phyloP scores from a whole-genome alignment of 2,113 vertebrate genomes.

The Taurulus bubalis region DNA sequence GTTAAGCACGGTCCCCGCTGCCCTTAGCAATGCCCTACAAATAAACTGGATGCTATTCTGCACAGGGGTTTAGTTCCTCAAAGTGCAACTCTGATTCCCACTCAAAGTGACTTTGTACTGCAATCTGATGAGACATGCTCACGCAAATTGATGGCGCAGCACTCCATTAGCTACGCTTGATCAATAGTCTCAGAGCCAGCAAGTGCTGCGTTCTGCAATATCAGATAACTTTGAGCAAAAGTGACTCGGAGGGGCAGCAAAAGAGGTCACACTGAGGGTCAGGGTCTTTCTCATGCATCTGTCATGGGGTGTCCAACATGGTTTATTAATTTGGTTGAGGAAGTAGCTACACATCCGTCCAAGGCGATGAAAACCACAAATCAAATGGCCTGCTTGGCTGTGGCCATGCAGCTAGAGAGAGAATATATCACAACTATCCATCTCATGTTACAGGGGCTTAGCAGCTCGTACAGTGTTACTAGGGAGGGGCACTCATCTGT shows the following conservation, averaged over 20 bases:
- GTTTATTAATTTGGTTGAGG: slow-evolving; percentile 53
- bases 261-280: slow-evolving; percentile 51
- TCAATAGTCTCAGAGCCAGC: slow-evolving; percentile 42
- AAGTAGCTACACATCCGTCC: slow-evolving; percentile 27
- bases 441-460: slow-evolving; percentile 52
- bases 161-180: slow-evolving; percentile 46
- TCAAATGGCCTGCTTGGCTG: slow-evolving; percentile 46
- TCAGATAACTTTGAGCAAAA: slow-evolving; percentile 50
- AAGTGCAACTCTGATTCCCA: neutral
- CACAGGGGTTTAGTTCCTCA: slow-evolving; percentile 15
- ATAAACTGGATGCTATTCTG: slow-evolving; percentile 2
- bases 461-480: slow-evolving; percentile 33
- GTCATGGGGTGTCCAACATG: slow-evolving; percentile 36
- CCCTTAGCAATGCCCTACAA: slow-evolving; percentile 39
- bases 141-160: slow-evolving; percentile 23
- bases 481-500: slow-evolving; percentile 19
- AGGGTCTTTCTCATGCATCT: slow-evolving; percentile 39
- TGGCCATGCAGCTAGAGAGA: slow-evolving; percentile 23
- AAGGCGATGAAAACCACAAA: slow-evolving; percentile 70
- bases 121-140: slow-evolving; percentile 23
- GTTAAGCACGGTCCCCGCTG: neutral
- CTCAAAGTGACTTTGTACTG: slow-evolving; percentile 14
- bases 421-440: slow-evolving; percentile 35
- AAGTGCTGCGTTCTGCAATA: slow-evolving; percentile 37
- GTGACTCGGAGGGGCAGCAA: slow-evolving; percentile 35